phyloP scores from a whole-genome alignment of 2,113 vertebrate genomes.

The Halichoeres trimaculatus region DNA sequence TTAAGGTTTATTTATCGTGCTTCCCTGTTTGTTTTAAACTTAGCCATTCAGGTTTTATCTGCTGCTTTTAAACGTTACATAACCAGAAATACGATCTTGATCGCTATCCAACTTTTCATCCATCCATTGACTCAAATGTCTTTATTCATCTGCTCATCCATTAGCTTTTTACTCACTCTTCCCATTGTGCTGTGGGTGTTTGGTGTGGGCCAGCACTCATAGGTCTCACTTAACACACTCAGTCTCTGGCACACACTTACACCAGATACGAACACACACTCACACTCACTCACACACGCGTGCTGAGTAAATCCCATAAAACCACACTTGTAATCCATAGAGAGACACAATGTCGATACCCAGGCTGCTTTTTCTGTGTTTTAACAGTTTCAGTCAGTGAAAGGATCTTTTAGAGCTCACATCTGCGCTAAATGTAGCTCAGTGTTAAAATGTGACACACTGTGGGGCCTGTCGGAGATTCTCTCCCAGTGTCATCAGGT shows the following conservation, averaged over 20 bases:
- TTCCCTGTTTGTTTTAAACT: not conserved
- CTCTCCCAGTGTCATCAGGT: not conserved
- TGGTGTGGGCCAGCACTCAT: slow-evolving; percentile 50
- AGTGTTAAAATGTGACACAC: slow-evolving; percentile 37
- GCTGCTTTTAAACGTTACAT: slow-evolving; percentile 49
- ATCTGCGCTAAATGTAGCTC: slow-evolving; percentile 48
- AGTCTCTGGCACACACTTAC: slow-evolving; percentile 30
- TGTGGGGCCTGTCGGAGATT: slow-evolving; percentile 13
- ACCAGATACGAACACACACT: slow-evolving; percentile 18
- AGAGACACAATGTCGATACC: slow-evolving; percentile 37
- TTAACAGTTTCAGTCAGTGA: slow-evolving; percentile 35
- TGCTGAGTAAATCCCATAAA: slow-evolving; percentile 19
- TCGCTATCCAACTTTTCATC: slow-evolving; percentile 36
- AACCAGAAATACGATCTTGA: slow-evolving; percentile 38
- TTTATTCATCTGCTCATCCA: slow-evolving; percentile 45
- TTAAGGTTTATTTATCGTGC: not conserved
- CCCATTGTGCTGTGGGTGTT: slow-evolving; percentile 53
- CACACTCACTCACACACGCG: slow-evolving; percentile 10
- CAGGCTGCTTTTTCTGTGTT: slow-evolving; percentile 46
- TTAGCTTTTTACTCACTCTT: slow-evolving; percentile 54
- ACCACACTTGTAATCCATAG: slow-evolving; percentile 42
- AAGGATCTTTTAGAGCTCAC: slow-evolving; percentile 51
- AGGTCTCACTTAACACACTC: slow-evolving; percentile 44
- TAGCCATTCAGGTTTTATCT: not conserved
- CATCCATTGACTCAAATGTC: slow-evolving; percentile 48